Evolutionary conservation across 1,140 invertebrate species (phyloP), one percentile per base, ranked within the genome.

Genomic region (Drosophila varians): DNA sequence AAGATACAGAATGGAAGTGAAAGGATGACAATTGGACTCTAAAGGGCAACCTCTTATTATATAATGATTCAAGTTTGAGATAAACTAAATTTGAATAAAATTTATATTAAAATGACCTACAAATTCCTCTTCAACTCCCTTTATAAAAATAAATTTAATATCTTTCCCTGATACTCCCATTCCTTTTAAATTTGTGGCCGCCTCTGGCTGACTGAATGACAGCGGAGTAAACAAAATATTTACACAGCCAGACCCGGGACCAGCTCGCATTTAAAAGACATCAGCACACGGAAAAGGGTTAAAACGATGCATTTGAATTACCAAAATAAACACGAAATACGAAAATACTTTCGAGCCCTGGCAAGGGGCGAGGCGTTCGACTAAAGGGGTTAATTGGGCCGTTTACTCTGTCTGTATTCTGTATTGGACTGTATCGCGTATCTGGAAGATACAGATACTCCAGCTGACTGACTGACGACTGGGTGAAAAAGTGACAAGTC

Each of bases 241-340:
- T 86, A 80, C 77, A 58, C 78, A 86, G 74, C 42, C 68, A 77
- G 52, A 36, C 40, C 23, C 26, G 38, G 12, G 36, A 58, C 69
- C 56, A 77, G 61, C 71, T 66, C 73, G 61, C 80, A 80, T 86
- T 86, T 76, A 86, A 80, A 80, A 76, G 76, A 64, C 72, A 86
- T 84, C 74, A 83, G 46, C 64, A 46, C 54, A 58, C 5, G 16
- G 19, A 66, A 74, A 62, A 80, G 82, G 80, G 80, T 87, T 84
- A 76, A 86, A 86, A 70, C 74, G 82, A 73, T 77, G 80, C 77
- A 55, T 84, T 68, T 80, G 76, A 86, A 86, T 86, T 86, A 86
- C 80, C 82, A 86, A 86, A 87, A 80, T 87, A 86, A 86, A 86
- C 82, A 86, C 56, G 38, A 65, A 68, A 62, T 75, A 62, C 73